Percentiles rank a stretch among this genome's conserved stretches.
phyloP scores from a whole-genome alignment of 2,888 invertebrate genomes.

The Hoplodrina blanda region DNA sequence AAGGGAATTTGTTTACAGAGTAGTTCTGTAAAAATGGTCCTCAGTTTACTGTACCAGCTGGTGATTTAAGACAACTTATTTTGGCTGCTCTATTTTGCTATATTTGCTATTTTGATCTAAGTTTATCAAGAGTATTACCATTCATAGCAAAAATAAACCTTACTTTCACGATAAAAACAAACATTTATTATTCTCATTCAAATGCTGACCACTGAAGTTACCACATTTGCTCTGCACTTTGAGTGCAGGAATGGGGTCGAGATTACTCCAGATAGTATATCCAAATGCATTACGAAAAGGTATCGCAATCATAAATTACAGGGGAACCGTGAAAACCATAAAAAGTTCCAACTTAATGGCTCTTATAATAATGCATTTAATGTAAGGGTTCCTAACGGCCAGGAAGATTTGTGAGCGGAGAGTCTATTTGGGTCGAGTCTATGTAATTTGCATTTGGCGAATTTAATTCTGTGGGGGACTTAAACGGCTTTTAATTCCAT shows the following conservation, averaged over 20 bases:
- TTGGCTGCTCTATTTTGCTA: too few relatives aligned
- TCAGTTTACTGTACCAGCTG: too few relatives aligned
- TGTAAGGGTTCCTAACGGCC: constrained; percentile 56
- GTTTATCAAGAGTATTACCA: too few relatives aligned
- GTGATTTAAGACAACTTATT: too few relatives aligned
- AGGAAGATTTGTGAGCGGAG: constrained; percentile 55
- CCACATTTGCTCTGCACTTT: constrained; percentile 24
- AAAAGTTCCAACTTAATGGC: constrained; percentile 57
- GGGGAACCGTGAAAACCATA: constrained; percentile 50
- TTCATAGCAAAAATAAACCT: not conserved
- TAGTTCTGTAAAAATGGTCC: too few relatives aligned
- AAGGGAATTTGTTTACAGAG: too few relatives aligned
- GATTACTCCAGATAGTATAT: constrained; percentile 44
- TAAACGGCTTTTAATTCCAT: constrained; percentile 41
- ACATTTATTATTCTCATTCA: constrained; percentile 30
- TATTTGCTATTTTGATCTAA: too few relatives aligned
- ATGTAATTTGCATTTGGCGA: constrained; percentile 54
- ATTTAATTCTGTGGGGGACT: constrained; percentile 43
- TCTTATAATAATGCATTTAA: constrained; percentile 59
- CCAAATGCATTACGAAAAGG: constrained; percentile 48
- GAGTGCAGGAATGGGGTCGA: constrained; percentile 21
- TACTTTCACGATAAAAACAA: constrained; percentile 12
- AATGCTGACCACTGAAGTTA: constrained; percentile 7
- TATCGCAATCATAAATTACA: constrained; percentile 48
- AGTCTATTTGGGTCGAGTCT: constrained; percentile 53